These are phyloP conservation scores for Edolisoma coerulescens DNA, from an alignment of 2,113 vertebrate genomes.

Conservation along the genomic window DNA sequence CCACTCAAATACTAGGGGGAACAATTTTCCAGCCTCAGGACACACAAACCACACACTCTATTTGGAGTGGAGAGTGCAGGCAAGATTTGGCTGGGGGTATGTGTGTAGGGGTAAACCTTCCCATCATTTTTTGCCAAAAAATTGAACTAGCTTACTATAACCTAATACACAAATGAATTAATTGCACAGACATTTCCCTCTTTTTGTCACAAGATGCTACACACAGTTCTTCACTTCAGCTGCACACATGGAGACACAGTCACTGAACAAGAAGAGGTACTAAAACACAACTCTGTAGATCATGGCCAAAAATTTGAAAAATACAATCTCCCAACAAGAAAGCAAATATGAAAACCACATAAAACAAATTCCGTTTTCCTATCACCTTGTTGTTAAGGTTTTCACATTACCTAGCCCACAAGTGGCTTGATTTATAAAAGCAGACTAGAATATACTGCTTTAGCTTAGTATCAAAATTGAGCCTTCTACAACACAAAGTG, in stretches of 20 bases:
- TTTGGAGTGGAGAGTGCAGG: not conserved
- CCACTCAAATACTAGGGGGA: not conserved
- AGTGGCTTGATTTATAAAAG: not conserved
- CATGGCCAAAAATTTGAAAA: not conserved
- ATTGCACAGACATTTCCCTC: not conserved
- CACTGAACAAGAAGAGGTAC: not conserved
- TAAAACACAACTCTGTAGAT: not conserved
- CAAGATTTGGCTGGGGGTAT: not conserved
- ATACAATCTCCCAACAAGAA: not conserved
- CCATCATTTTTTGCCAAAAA: not conserved
- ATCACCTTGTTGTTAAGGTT: not conserved
- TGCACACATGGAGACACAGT: fast-evolving
- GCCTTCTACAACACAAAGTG: not conserved
- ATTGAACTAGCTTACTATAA: not conserved
- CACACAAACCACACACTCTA: not conserved
- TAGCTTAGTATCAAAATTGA: not conserved
- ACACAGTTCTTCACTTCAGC: not conserved
- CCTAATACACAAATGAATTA: not conserved
- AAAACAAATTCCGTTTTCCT: not conserved
- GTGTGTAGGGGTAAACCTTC: fast-evolving
- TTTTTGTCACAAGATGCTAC: not conserved
- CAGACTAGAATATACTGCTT: not conserved
- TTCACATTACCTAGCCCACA: not conserved
- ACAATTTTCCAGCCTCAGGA: not conserved
- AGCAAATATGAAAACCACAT: not conserved